phyloP scores from a whole-genome alignment of 2,797 vertebrate genomes.

The Setipinna tenuifilis region DNA sequence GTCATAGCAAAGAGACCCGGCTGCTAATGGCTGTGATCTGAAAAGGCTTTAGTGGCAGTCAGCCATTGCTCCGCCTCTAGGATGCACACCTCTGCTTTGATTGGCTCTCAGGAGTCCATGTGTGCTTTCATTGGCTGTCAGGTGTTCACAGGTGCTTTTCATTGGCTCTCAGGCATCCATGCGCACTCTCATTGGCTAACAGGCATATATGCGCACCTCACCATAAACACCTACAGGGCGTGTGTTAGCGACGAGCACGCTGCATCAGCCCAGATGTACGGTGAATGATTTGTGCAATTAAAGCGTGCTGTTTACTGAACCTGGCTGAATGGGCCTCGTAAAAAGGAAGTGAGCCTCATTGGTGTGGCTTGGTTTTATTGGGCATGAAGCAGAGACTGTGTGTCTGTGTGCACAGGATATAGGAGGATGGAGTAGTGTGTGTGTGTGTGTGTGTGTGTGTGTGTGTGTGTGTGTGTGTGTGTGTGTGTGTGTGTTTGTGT shows the following conservation, averaged over 20 bases:
- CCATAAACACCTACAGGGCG: background rate
- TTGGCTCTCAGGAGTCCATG: background rate
- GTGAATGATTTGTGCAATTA: slow-evolving; percentile 19
- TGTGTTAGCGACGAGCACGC: background rate
- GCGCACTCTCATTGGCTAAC: too few relatives aligned
- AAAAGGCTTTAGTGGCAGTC: background rate
- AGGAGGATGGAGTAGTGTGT: slow-evolving; percentile 27
- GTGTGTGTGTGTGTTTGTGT: background rate
- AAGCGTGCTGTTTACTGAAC: background rate
- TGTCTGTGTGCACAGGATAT: slow-evolving; percentile 1
- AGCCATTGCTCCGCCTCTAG: background rate
- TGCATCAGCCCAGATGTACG: background rate
- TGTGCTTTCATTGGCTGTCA: background rate
- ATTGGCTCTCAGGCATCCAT: too few relatives aligned
- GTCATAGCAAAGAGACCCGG: background rate
- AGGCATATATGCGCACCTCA: too few relatives aligned
- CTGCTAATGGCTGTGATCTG: background rate
- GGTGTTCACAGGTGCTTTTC: too few relatives aligned
- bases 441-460: slow-evolving; percentile 28
- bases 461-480: slow-evolving; percentile 32
- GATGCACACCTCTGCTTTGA: background rate
- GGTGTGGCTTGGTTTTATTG: background rate
- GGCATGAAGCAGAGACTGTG: background rate
- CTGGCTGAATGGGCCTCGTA: background rate
- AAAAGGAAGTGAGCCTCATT: background rate